Evolutionary conservation across 2,113 vertebrate genomes (phyloP).

Genomic region (Odocoileus hemionus): DNA sequence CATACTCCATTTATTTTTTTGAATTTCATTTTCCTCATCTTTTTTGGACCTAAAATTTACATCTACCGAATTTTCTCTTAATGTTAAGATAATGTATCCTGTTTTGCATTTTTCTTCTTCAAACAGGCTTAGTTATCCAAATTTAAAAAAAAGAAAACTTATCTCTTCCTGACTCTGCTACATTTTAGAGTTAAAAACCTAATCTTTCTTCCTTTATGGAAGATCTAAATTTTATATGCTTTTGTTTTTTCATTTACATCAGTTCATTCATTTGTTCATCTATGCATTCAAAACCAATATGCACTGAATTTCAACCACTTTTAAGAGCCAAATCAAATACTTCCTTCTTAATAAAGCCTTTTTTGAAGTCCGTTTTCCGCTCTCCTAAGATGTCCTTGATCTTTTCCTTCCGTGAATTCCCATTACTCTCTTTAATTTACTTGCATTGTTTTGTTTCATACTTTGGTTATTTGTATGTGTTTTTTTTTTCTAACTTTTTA

Average conservation of each 20-base stretch:
- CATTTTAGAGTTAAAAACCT: neutral
- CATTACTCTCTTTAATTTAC: neutral
- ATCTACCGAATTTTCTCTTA: neutral
- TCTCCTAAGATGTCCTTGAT: neutral
- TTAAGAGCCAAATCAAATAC: neutral
- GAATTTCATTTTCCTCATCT: neutral
- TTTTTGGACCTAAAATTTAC: neutral
- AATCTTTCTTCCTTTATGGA: neutral
- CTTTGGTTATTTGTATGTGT: neutral
- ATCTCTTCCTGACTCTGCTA: neutral
- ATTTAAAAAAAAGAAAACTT: neutral
- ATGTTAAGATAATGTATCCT: neutral
- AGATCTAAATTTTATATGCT: neutral
- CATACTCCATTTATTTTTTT: slow-evolving; percentile 7
- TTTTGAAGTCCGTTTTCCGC: neutral
- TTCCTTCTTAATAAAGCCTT: neutral
- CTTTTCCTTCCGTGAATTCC: neutral
- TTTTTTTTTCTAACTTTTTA: neutral
- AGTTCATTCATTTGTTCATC: neutral
- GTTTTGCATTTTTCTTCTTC: neutral
- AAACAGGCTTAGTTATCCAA: neutral
- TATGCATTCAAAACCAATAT: neutral
- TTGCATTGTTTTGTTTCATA: neutral
- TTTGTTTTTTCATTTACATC: neutral
- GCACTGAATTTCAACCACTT: neutral